These are phyloP conservation scores for Drosophila teissieri DNA, from an alignment of 1,140 invertebrate species.

Conservation along the genomic window DNA sequence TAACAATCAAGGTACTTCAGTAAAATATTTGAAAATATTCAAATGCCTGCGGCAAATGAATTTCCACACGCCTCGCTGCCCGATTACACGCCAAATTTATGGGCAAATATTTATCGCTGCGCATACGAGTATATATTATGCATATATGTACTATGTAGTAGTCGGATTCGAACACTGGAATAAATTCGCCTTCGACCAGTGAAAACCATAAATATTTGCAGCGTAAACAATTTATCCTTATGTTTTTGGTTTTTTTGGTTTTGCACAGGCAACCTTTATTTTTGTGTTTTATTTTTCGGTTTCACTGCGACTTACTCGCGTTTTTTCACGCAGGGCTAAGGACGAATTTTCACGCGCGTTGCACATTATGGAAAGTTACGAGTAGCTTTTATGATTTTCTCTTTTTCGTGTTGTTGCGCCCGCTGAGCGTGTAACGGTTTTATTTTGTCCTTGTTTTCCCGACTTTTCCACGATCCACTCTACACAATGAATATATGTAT, in stretches of 20 bases:
- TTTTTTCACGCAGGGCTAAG: constrained; percentile 60
- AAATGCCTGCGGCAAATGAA: constrained; percentile 42
- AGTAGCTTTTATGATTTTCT: constrained; percentile 26
- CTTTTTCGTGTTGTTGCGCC: constrained; percentile 36
- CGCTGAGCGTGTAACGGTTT: constrained; percentile 74
- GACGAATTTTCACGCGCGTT: constrained; percentile 78
- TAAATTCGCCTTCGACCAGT: constrained; percentile 57
- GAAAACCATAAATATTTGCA: constrained; percentile 75
- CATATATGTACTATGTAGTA: constrained; percentile 7
- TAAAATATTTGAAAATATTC: constrained; percentile 32
- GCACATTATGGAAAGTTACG: constrained; percentile 69
- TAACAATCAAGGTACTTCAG: constrained; percentile 10
- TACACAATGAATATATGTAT: constrained; percentile 69
- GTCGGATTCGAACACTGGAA: constrained; percentile 52
- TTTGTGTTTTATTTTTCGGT: constrained; percentile 33
- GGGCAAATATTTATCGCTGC: constrained; percentile 71
- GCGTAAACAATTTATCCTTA: constrained; percentile 67
- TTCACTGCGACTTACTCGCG: constrained; percentile 43
- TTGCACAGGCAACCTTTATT: not conserved
- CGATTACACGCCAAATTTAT: constrained; percentile 73
- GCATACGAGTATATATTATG: constrained; percentile 10
- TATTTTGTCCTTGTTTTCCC: constrained; percentile 53
- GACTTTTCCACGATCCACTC: constrained; percentile 50
- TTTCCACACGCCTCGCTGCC: constrained; percentile 34
- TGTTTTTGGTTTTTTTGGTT: constrained; percentile 12